Percentiles rank a stretch among this genome's conserved stretches.
Conservation (phyloP, 2,797 vertebrate species). For the Loris lydekkerianus region DNA sequence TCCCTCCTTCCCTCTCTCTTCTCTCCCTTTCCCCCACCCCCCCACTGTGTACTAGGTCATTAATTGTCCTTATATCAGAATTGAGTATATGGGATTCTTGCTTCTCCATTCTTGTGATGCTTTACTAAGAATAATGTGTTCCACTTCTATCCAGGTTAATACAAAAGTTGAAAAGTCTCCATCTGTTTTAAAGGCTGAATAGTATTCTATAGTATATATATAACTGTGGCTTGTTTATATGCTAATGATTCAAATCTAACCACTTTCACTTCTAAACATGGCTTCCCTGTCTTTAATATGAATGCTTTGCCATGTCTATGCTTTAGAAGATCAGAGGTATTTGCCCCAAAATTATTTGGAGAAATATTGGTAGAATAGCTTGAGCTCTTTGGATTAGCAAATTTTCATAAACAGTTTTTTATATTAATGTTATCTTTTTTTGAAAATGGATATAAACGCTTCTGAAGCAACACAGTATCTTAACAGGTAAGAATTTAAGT, state of each 20-base stretch:
- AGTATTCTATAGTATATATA: background rate
- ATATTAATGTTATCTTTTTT: background rate
- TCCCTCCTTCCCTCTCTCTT: too few species aligned
- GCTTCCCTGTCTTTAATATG: background rate
- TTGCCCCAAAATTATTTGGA: background rate
- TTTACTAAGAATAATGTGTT: too few species aligned
- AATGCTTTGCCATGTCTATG: background rate
- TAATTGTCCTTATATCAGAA: too few species aligned
- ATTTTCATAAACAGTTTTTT: constrained; percentile 22
- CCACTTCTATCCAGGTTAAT: too few species aligned
- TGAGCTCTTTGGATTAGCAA: constrained; percentile 33
- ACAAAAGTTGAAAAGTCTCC: too few species aligned
- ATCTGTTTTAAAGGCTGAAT: too few species aligned
- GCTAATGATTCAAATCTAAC: constrained; percentile 28
- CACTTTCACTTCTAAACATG: constrained; percentile 5
- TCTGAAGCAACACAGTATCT: constrained; percentile 28
- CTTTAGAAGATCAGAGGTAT: background rate
- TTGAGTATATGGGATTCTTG: too few species aligned
- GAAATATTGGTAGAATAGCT: background rate
- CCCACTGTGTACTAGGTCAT: too few species aligned
- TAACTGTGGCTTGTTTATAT: background rate
- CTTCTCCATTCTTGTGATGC: too few species aligned
- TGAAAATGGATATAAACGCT: background rate
- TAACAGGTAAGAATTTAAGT: constrained; percentile 26
- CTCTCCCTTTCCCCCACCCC: too few species aligned